These are phyloP conservation scores for Ennomos erosarius DNA, from an alignment of 2,888 invertebrate species.

Conservation along the genomic window DNA sequence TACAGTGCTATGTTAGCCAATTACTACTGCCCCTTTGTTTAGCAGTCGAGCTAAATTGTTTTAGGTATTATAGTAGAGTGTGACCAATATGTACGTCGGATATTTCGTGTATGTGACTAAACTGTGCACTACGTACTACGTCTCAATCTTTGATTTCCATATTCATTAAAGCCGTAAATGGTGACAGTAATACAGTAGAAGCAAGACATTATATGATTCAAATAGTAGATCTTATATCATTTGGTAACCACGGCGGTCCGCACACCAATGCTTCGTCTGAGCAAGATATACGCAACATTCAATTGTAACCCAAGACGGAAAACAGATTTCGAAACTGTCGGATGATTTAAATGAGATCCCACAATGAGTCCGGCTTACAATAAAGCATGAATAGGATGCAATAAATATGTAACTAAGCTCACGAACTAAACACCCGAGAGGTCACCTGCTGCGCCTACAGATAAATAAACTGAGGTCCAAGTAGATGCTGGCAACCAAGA, in stretches of 20 bases:
- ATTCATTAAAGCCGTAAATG: no score
- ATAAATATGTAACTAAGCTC: constrained; percentile 69
- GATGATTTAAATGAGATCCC: constrained; percentile 52
- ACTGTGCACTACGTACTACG: no score
- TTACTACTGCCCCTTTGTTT: constrained; percentile 54
- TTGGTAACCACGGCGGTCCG: no score
- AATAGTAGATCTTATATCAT: no score
- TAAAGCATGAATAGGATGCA: constrained; percentile 52
- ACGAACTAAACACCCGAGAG: constrained; percentile 75
- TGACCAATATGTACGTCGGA: constrained; percentile 15
- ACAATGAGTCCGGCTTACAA: constrained; percentile 40
- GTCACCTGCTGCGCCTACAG: constrained; percentile 80
- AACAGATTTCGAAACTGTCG: constrained; percentile 40
- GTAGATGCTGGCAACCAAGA: constrained; percentile 36
- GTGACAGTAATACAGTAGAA: no score
- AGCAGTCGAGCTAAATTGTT: constrained; percentile 27
- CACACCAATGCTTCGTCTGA: constrained; percentile 10
- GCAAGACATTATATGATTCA: constrained; percentile 2
- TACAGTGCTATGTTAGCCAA: constrained; percentile 61
- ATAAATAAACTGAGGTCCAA: constrained; percentile 60
- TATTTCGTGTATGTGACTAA: no score
- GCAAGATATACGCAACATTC: constrained; percentile 17
- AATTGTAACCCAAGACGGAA: constrained; percentile 25
- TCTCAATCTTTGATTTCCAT: no score
- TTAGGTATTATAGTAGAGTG: constrained; percentile 31